Evolutionary conservation across 1,140 invertebrate species (phyloP).

Genomic region (Hyposmocoma kahamanoa): DNA sequence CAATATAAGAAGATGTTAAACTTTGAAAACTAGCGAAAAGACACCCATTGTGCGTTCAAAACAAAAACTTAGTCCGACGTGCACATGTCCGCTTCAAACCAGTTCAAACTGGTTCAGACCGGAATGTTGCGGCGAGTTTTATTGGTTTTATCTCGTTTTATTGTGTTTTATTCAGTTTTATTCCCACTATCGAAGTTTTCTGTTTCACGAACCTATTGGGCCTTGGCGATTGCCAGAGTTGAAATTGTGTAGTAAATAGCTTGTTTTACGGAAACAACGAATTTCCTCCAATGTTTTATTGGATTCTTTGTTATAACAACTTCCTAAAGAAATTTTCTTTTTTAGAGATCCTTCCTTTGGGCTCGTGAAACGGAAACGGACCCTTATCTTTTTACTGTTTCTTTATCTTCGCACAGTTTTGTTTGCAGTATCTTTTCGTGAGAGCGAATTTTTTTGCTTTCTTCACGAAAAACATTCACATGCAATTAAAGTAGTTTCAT

Average conservation of each 20-base stretch:
- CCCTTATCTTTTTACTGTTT: no score
- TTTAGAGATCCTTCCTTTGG: conserved; percentile 8
- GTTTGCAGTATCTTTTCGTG: no score
- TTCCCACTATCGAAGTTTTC: conserved; percentile 37
- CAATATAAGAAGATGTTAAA: no score
- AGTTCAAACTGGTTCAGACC: conserved; percentile 29
- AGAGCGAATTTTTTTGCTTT: no score
- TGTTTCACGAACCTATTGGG: conserved; percentile 47
- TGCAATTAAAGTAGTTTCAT: no score
- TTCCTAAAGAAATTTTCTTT: conserved; percentile 23
- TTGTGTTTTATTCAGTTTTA: not conserved
- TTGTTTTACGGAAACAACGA: conserved; percentile 43
- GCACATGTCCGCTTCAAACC: conserved; percentile 34
- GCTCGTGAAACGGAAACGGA: not conserved
- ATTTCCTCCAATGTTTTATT: conserved; percentile 48
- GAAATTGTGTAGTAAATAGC: conserved; percentile 48
- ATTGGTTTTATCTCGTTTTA: conserved; percentile 39
- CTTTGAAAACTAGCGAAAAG: no score
- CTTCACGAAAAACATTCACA: no score
- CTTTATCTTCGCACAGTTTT: no score
- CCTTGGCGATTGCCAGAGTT: conserved; percentile 32
- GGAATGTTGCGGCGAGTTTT: conserved; percentile 46
- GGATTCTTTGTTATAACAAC: conserved; percentile 41
- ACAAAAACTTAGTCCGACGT: conserved; percentile 32
- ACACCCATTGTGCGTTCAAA: no score